phyloP scores from a whole-genome alignment of 2,797 vertebrate genomes.

The Manis crassicaudata region DNA sequence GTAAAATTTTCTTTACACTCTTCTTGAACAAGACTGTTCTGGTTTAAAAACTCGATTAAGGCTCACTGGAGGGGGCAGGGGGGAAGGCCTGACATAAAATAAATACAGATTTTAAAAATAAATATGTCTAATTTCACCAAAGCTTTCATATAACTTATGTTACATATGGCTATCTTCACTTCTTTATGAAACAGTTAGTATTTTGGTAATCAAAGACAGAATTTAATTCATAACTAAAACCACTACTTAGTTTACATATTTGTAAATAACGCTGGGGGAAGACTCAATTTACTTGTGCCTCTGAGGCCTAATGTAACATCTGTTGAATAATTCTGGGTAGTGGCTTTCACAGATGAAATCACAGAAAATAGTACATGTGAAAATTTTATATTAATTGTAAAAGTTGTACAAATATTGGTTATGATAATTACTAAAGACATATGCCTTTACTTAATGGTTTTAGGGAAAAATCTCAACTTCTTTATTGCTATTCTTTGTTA shows the following conservation, averaged over 20 bases:
- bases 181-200: background rate
- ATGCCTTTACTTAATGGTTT: background rate
- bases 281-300: background rate
- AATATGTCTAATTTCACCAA: slow-evolving; percentile 13
- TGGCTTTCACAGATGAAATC: background rate
- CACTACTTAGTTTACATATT: background rate
- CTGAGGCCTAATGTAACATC: background rate
- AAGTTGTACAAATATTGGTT: background rate
- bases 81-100: background rate
- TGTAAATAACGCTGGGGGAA: background rate
- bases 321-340: background rate
- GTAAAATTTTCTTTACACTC: background rate
- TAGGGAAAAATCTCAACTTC: background rate
- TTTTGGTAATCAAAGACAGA: background rate
- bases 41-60: background rate
- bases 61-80: background rate
- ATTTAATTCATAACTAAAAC: background rate
- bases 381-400: background rate
- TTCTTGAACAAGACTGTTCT: background rate
- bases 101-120: background rate
- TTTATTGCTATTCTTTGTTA: background rate
- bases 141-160: background rate
- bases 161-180: background rate
- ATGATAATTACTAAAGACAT: background rate
- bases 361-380: background rate